phyloP scores from a whole-genome alignment of 2,113 vertebrate genomes.

The Synodontis membranacea region DNA sequence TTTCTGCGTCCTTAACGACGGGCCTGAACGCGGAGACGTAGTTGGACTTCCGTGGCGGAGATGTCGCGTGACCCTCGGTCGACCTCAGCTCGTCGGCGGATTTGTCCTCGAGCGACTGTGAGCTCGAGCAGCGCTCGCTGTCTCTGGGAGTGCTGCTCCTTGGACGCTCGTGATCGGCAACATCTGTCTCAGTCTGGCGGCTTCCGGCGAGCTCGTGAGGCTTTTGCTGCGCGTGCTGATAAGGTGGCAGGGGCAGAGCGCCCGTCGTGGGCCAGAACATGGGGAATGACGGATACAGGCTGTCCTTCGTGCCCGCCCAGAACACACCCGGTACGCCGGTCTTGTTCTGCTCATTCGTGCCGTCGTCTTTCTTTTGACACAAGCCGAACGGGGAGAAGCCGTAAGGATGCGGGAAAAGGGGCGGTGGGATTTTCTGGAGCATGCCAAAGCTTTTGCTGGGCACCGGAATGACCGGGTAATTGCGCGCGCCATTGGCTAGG shows the following conservation, averaged over 20 bases:
- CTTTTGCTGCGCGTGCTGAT: slow-evolving; percentile 78
- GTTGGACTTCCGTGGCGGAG: slow-evolving; percentile 79
- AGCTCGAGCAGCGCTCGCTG: slow-evolving; percentile 74
- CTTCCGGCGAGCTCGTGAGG: slow-evolving; percentile 74
- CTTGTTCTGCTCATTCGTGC: slow-evolving; percentile 68
- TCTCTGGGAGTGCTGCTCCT: slow-evolving; percentile 78
- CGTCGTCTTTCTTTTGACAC: slow-evolving; percentile 89
- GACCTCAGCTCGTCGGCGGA: slow-evolving; percentile 78
- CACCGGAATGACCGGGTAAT: slow-evolving; percentile 92
- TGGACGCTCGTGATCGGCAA: slow-evolving; percentile 69
- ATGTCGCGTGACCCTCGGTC: slow-evolving; percentile 65
- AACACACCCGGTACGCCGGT: slow-evolving; percentile 67
- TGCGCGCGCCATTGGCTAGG: slow-evolving; percentile 73
- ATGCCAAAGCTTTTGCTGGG: slow-evolving; percentile 92
- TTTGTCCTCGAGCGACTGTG: slow-evolving; percentile 78
- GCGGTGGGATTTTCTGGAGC: slow-evolving; percentile 89
- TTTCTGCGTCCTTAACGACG: slow-evolving; percentile 90
- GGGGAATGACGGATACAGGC: slow-evolving; percentile 87
- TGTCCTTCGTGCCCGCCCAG: slow-evolving; percentile 76
- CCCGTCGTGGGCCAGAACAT: slow-evolving; percentile 90
- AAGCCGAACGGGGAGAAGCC: slow-evolving; percentile 90
- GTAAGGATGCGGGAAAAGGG: slow-evolving; percentile 89
- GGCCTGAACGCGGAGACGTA: slow-evolving; percentile 94
- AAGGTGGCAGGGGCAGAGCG: slow-evolving; percentile 81
- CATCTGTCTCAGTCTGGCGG: slow-evolving; percentile 69